phyloP scores from a whole-genome alignment of 2,113 vertebrate species.

The Sphaerodactylus townsendi region DNA sequence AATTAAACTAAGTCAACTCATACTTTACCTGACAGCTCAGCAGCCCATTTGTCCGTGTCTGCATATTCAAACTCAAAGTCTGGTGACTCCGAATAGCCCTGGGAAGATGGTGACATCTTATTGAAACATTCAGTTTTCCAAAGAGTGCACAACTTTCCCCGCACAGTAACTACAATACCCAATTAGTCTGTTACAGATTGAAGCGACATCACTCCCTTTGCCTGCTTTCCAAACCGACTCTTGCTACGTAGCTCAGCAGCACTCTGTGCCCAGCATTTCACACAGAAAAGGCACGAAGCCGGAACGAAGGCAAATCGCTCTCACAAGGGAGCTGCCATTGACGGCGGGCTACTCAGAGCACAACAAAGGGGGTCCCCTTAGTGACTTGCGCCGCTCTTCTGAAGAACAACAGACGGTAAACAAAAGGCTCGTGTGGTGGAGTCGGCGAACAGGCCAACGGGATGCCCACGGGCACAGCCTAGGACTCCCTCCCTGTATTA shows the following conservation, averaged over 20 bases:
- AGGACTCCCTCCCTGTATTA: background rate
- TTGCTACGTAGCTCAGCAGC: background rate
- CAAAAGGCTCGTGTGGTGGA: background rate
- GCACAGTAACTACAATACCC: background rate
- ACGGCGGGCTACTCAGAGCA: too few relatives aligned
- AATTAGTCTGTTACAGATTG: background rate
- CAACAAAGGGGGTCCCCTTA: background rate
- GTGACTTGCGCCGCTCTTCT: too few relatives aligned
- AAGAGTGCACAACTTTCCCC: background rate
- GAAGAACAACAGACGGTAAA: background rate
- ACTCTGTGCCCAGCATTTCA: too few relatives aligned
- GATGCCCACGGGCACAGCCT: too few relatives aligned
- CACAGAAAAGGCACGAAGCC: too few relatives aligned
- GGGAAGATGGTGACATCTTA: background rate
- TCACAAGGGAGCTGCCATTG: background rate
- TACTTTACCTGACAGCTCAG: constrained; percentile 89
- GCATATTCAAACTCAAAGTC: constrained; percentile 97
- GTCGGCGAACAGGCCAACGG: background rate
- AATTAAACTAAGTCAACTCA: too few relatives aligned
- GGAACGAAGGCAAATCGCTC: background rate
- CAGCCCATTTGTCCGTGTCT: constrained; percentile 92
- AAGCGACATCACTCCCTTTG: background rate
- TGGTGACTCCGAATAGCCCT: constrained; percentile 92
- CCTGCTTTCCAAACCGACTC: background rate
- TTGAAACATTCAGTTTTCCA: too few relatives aligned